Base-by-base conservation (phyloP, 23 tunicate genomes). In the Halocynthia roretzi region DNA sequence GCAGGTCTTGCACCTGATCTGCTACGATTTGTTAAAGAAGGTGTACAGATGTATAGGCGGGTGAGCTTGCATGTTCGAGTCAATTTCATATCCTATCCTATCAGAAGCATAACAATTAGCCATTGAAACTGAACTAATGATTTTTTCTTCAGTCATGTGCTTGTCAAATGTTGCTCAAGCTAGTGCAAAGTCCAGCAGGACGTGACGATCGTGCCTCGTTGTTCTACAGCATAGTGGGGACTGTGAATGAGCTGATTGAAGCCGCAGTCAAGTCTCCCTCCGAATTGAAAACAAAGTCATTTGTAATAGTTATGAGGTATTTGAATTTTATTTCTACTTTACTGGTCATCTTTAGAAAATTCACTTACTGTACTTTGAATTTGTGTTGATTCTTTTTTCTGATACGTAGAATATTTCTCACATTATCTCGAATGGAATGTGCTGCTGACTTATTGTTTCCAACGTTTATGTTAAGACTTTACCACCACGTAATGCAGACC, bases 21-120 rank as follows among this genome's bases (percentile, higher is more conserved):
- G 52, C 54, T 81, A 5, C 72, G 65, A 22, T 80, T 56, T 68
- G 56, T 72, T 40, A 76, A 56, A 69, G 79, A 85, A 11, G 88
- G 83, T 9, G 78, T 85, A 60, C 90, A 76, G 22, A 67, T 82
- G 20, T 90, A 85, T 70, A 61, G 90, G 66, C 71, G 64, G 90
- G 90, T 90, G 68, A 12, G 78, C n/a, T n/a, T 52, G 10, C 20
- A 14, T 72, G 10, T 63, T 60, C 2, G 68, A 9, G 22, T 63
- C 8, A 21, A 8, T 10, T 21, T 63, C 48, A 8, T 63, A 21
- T 63, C 17, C 4, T 15, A 15, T 60, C 4, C 4, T 60, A 0
- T 19, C 23, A n/a, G 73, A 69, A 69, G 51, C 50, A 0, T 69
- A 69, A 9, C 51, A 49, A 15, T 15, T 68, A 15, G 2, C 72